Evolutionary conservation across 2,113 vertebrate species (phyloP), one percentile per base, ranked within the genome.

Genomic region (Neodontobutis hainanensis): DNA sequence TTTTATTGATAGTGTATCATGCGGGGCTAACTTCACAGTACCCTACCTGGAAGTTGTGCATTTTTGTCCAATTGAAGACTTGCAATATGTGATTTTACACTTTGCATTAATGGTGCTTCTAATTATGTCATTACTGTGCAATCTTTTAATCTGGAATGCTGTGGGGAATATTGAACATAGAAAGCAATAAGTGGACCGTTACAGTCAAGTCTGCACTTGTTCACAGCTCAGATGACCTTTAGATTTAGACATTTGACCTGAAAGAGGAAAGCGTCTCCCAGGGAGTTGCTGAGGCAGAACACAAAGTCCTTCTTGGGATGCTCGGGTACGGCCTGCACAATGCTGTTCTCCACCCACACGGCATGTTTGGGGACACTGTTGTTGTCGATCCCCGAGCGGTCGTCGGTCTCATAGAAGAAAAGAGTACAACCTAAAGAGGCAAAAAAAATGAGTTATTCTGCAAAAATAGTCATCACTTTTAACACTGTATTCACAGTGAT

Each of bases 221-320:
- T 42, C 8, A 15, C 2, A 65, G 14, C 62, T 6, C 14, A 70
- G 50, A 51, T 66, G 65, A 61, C 55, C 3, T 35, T 11, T 51
- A 4, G 3, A 66, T 57, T 11, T 27, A 56, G 6, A 12, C 0
- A 42, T 53, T 36, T 8, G 61, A 99, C 97, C 96, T 99, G 97
- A 82, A 99, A 98, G 11, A 99, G 95, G 82, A 96, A 99, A 6
- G 96, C 96, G 0, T 99, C 97, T 0, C 97, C 97, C 43, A 98
- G 92, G 2, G 95, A 97, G 84, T 99, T 99, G 90, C 97, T 99
- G 82, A 99, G 95, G 78, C 97, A 99, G 92, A 99, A 99, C 65
- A 99, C 97, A 59, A 95, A 97, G 88, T 99, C 97, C 86, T 99
- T 99, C 86, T 99, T 99, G 46, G 97, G 97, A 84, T 99, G 97